Evolutionary conservation across 2,888 invertebrate genomes (phyloP), one percentile per base, ranked within the genome.

Genomic region (Noctua comes): DNA sequence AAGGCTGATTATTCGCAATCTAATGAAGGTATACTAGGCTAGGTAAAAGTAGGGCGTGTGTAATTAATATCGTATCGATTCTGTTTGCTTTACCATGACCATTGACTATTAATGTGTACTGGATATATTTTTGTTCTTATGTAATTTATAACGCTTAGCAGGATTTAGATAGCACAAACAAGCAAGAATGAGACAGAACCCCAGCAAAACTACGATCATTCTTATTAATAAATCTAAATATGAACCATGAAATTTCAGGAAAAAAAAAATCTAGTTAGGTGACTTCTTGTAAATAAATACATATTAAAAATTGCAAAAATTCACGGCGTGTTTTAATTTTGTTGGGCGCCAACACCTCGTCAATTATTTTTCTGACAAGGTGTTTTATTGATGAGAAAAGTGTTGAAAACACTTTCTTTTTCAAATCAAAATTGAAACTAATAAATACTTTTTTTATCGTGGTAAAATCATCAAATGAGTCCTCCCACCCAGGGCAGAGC

Each of bases 21-120:
- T 54, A 21, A 72, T 51, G 10, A 51, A 64, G 62, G 68, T 59
- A 46, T n/a, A n/a, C 8, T 18, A 36, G n/a, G 79, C 27, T 64
- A 72, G 62, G 57, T 57, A 27, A 36, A 71, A 72, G 21, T 80
- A 64, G 81, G 57, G 72, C 71, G 68, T 57, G 57, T 68, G 27
- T 54, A 68, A 72, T 69, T 59, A 79, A n/a, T 71, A 72, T 43
- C 16, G 36, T 62, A 72, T 72, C 24, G 36, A 80, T 72, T 71
- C 5, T 24, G 40, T 59, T 80, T 43, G 46, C 5, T 40, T 71
- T 31, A 46, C 21, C n/a, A 24, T 16, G n/a, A 46, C 11, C 18
- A 46, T 70, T 57, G n/a, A 31, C 5, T 64, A 5, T 18, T 54
- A 40, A 5, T 2, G 24, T 36, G 54, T 8, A 16, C 4, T 46